phyloP scores from a whole-genome alignment of 2,113 vertebrate species.

The Falcunculus frontatus region DNA sequence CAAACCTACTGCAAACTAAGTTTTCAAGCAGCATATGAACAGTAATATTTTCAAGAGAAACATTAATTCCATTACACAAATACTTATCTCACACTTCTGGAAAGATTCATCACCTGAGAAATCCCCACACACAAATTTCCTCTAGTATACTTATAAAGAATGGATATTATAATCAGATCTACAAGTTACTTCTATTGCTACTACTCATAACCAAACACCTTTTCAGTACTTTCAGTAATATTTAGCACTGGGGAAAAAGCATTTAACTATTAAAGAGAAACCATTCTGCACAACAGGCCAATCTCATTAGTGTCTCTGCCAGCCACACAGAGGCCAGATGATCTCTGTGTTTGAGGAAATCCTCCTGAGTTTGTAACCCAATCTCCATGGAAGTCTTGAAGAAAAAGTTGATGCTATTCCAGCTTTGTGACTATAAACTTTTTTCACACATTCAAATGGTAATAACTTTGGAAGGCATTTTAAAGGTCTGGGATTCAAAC shows the following conservation, averaged over 20 bases:
- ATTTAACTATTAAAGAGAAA: not conserved
- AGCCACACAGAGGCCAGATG: not conserved
- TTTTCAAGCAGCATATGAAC: not conserved
- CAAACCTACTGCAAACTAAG: not conserved
- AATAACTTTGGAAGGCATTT: not conserved
- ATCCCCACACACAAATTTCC: not conserved
- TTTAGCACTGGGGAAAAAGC: not conserved
- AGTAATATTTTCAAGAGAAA: not conserved
- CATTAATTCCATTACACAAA: not conserved
- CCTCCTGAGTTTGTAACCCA: not conserved
- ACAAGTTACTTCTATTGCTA: not conserved
- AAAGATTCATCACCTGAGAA: not conserved
- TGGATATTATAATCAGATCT: not conserved
- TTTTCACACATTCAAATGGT: not conserved
- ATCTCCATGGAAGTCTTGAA: not conserved
- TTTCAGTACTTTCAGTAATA: not conserved
- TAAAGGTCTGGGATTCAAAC: not conserved
- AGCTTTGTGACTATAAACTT: not conserved
- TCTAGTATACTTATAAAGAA: not conserved
- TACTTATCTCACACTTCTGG: not conserved
- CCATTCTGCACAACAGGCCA: not conserved
- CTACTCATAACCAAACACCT: not conserved
- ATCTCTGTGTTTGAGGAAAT: not conserved
- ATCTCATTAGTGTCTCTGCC: not conserved
- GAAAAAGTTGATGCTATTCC: not conserved